phyloP scores from a whole-genome alignment of 1,140 invertebrate species.

The Zophobas morio region DNA sequence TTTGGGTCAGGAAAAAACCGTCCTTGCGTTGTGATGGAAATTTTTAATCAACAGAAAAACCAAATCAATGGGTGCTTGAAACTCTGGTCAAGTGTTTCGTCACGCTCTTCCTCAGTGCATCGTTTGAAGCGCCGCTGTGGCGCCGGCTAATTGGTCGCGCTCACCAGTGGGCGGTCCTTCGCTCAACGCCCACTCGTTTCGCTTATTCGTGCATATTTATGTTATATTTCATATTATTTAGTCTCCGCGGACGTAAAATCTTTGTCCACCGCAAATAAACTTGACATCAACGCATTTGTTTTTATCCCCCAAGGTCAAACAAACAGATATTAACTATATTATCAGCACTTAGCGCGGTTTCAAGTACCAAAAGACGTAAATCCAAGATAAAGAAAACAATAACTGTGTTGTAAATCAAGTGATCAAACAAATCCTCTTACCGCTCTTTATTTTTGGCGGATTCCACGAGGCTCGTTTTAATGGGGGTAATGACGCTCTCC shows the following conservation, averaged over 20 bases:
- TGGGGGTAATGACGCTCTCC: slow-evolving; percentile 74
- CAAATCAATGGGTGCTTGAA: too few relatives aligned
- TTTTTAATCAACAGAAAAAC: too few relatives aligned
- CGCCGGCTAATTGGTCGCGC: too few relatives aligned
- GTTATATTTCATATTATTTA: too few relatives aligned
- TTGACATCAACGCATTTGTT: slow-evolving; percentile 3
- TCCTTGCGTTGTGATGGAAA: too few relatives aligned
- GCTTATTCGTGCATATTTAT: too few relatives aligned
- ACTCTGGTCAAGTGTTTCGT: too few relatives aligned
- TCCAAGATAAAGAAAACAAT: slow-evolving; percentile 4
- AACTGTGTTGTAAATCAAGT: slow-evolving; percentile 3
- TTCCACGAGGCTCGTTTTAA: slow-evolving; percentile 62
- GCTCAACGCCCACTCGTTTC: too few relatives aligned
- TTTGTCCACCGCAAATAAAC: not conserved
- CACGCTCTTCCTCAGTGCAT: too few relatives aligned
- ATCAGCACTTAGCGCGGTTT: not conserved
- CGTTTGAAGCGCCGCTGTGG: too few relatives aligned
- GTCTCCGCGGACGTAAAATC: too few relatives aligned
- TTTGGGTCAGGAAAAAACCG: not conserved
- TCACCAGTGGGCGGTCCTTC: too few relatives aligned
- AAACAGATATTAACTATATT: slow-evolving; percentile 17
- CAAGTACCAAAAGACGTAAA: slow-evolving; percentile 14
- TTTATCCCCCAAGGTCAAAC: slow-evolving; percentile 12
- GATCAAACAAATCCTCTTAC: slow-evolving; percentile 27
- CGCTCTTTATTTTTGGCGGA: slow-evolving; percentile 47